Evolutionary conservation across 2,888 invertebrate species (phyloP).

Genomic region (Plebejus anna): DNA sequence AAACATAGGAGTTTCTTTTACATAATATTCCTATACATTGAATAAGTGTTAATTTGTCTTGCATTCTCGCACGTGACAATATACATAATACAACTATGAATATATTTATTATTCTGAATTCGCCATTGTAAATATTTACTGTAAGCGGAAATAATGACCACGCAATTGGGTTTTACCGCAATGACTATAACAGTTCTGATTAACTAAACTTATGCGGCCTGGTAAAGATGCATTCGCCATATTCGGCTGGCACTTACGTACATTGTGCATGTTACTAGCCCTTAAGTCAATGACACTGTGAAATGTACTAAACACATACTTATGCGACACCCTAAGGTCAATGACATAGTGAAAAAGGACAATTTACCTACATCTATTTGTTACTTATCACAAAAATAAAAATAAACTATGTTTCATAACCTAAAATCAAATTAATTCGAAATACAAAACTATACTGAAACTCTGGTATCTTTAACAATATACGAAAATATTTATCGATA

Average conservation of each 20-base stretch:
- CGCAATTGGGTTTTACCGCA: neutral
- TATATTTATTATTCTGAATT: neutral
- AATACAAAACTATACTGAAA: neutral
- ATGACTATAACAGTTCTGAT: neutral
- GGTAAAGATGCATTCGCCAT: neutral
- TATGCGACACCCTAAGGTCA: neutral
- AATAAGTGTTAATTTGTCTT: too few relatives aligned
- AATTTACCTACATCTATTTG: neutral
- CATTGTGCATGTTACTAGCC: neutral
- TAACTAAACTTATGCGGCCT: neutral
- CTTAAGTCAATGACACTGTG: neutral
- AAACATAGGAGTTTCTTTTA: too few relatives aligned
- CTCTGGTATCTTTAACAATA: neutral
- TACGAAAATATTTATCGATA: neutral
- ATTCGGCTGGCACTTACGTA: neutral
- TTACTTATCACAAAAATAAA: too few relatives aligned
- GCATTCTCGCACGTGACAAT: too few relatives aligned
- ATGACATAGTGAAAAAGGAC: neutral
- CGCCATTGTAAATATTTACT: neutral
- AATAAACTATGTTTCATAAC: too few relatives aligned
- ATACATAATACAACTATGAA: too few relatives aligned
- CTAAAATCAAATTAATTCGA: neutral
- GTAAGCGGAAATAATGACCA: neutral
- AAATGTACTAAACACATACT: neutral
- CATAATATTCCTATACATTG: neutral